phyloP scores from a whole-genome alignment of 2,888 invertebrate species.

The Chrysotoxum bicinctum region DNA sequence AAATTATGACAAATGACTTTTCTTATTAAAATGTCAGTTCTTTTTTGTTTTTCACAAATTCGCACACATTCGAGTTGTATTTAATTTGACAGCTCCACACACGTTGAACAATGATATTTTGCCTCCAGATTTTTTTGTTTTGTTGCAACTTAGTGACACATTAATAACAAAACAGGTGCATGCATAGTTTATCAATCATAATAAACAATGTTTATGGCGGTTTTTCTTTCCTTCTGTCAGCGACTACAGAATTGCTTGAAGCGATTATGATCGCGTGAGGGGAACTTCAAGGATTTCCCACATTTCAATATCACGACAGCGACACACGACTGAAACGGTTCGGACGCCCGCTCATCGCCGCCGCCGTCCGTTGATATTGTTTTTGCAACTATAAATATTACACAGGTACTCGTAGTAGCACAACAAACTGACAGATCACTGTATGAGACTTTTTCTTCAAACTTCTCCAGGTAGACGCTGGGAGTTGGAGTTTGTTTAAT shows the following conservation, averaged over 20 bases:
- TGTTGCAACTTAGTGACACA: constrained; percentile 42
- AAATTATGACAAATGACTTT: constrained; percentile 52
- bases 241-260: not conserved
- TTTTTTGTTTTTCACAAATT: constrained; percentile 35
- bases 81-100: constrained; percentile 21
- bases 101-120: not conserved
- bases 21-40: constrained; percentile 11
- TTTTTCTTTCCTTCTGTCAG: constrained; percentile 44
- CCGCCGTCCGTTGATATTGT: constrained; percentile 22
- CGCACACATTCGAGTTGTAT: constrained; percentile 17
- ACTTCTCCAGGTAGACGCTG: not conserved
- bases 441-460: constrained; percentile 23
- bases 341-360: too few relatives aligned
- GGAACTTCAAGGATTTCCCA: constrained; percentile 68
- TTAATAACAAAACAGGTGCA: constrained; percentile 53
- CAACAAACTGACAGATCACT: constrained; percentile 29
- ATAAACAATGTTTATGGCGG: constrained; percentile 42
- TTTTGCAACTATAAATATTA: not conserved
- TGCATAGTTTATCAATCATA: constrained; percentile 51
- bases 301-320: constrained; percentile 58
- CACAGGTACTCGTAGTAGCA: not conserved
- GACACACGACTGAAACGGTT: constrained; percentile 5
- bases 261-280: constrained; percentile 46
- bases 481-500: not conserved
- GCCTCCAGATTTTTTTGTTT: not conserved